Base-by-base conservation (phyloP, 2,113 vertebrate genomes). In the Aptenodytes patagonicus region DNA sequence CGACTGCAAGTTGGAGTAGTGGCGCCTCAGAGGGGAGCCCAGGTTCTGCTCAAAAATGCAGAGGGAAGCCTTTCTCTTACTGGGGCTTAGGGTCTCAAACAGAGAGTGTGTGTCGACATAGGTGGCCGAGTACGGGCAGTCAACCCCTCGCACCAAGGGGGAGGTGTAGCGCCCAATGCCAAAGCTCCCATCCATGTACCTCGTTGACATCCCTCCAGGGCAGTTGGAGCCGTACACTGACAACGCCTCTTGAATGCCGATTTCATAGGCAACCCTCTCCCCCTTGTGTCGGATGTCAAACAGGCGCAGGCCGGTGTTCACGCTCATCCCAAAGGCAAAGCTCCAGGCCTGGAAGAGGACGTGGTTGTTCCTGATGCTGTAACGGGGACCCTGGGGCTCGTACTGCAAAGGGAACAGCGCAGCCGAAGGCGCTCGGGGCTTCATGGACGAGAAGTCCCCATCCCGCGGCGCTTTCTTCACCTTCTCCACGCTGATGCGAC, bases 31-130 rank as follows among this genome's bases (percentile, higher is more conserved):
- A 1, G 99, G 99, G 24, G 98, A 97, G 13, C 98, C 98, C 32
- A 97, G 93, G 82, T 98, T 99, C 69, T 99, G 98, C 97, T 99
- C 99, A 47, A 99, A 99, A 20, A 99, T 31, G 83, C 99, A 99
- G 68, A 99, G 98, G 4, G 99, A 98, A 34, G 98, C 47, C 12
- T 42, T 62, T 20, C 17, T 84, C 25, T 17, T 62, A 16, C 57
- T 62, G 46, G 32, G 32, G 20, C 29, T 70, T n/a, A 60, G 44
- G 54, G n/a, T 47, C 44, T 83, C 44, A 1, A 19, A 60, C 8
- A 83, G 55, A 13, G 46, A 28, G 46, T 70, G 95, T 1, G 98
- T 97, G 79, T 99, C 98, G 17, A 99, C 61, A 26, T 98, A 98
- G 1, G 98, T 97, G 47, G 99, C 98, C 0, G 88, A 69, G 34